Conservation (phyloP, 2,888 invertebrate species). For the Apodemia mormo region DNA sequence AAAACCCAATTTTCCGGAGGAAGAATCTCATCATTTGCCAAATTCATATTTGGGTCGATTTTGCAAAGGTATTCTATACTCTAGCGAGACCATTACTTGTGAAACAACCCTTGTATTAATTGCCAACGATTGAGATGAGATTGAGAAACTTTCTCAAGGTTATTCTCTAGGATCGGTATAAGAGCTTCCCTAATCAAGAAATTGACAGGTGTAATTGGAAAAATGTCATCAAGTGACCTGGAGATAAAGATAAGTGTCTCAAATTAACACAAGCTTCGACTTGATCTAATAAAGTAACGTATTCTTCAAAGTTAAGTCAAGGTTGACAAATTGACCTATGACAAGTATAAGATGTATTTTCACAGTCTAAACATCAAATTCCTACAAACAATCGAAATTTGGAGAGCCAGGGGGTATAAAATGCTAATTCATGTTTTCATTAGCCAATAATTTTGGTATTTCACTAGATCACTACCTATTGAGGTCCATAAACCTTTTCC, state of each 20-base stretch:
- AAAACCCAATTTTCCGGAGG: neutral
- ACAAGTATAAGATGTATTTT: too few species aligned
- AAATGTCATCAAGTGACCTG: neutral
- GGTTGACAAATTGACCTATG: too few species aligned
- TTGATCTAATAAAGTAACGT: neutral
- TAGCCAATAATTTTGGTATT: too few species aligned
- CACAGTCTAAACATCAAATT: too few species aligned
- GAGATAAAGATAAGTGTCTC: neutral
- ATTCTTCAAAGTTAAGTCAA: too few species aligned
- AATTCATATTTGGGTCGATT: neutral
- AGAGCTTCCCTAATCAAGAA: neutral
- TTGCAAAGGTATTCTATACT: neutral
- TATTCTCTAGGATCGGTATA: neutral
- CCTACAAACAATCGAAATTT: too few species aligned
- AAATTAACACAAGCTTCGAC: too few species aligned
- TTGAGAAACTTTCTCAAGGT: neutral
- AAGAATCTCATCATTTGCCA: neutral
- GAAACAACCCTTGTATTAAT: neutral
- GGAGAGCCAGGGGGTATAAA: too few species aligned
- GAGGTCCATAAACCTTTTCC: too few species aligned
- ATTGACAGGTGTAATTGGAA: neutral
- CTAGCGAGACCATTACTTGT: neutral
- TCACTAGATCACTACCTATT: too few species aligned
- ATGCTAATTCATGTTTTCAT: too few species aligned
- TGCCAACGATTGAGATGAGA: neutral